Base-by-base conservation (phyloP, 2,797 vertebrate species). In the Microchirus variegatus region DNA sequence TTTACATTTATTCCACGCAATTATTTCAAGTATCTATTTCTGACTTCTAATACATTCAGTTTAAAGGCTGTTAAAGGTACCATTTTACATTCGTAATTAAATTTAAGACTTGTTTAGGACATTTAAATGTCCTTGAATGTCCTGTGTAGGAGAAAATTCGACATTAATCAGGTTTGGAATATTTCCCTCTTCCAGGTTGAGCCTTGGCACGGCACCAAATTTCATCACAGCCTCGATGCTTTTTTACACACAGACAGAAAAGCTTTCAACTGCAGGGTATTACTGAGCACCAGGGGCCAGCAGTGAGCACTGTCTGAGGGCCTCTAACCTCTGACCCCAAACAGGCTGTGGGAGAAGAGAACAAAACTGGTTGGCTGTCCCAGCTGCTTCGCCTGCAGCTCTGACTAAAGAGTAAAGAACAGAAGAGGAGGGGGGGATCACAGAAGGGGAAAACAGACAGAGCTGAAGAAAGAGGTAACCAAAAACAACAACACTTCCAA, bases 281-380 rank as follows among this genome's bases (percentile, higher is more conserved):
- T 14, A 51, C 46, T 47, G 26, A 75, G 51, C 88, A 90, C 82
- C 81, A 87, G 89, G 77, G 67, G 84, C 86, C 82, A 90, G 85
- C 75, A 80, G 41, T 67, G 84, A 79, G 77, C 37, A 44, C 50
- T 7, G 48, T 70, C 67, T 63, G 42, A 80, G 83, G 70, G 64
- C 77, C 80, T 84, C 73, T 87, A 36, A 90, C 85, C 87, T 84
- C 70, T 90, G 75, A 78, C 85, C 81, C 61, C 18, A 3, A 49
- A 50, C 72, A 74, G 70, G 50, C 73, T 83, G 70, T 69, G 59
- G 41, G 64, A 72, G 67, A 59, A 60, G 31, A 80, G 70, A 85
- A 83, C 80, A 87, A 80, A 84, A 82, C 67, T 49, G 38, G 56
- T 59, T 56, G 59, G 67, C 46, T 81, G 58, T 70, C 64, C 69